Percentiles rank a stretch among this genome's conserved stretches.
phyloP scores from a whole-genome alignment of 2,113 vertebrate genomes.

The Ariopsis seemanni region DNA sequence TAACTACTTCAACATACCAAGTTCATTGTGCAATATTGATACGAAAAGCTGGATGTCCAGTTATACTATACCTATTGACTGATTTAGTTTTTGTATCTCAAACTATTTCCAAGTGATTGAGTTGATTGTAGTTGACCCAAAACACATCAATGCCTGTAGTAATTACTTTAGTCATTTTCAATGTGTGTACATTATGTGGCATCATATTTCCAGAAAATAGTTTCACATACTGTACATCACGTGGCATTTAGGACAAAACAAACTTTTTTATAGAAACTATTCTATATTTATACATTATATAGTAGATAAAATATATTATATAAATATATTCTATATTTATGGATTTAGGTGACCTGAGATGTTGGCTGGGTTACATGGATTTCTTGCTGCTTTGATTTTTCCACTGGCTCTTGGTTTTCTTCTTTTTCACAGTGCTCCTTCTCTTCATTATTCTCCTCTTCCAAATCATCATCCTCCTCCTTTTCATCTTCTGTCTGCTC shows the following conservation, averaged over 20 bases:
- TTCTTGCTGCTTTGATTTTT: conserved; percentile 17
- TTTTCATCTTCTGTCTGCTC: conserved; percentile 36
- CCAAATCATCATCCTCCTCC: conserved; percentile 35
- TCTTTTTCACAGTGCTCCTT: conserved; percentile 17
- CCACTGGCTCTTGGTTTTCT: conserved; percentile 27
- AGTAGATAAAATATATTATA: too few relatives aligned
- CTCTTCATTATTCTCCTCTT: conserved; percentile 13
- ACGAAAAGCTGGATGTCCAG: background rate
- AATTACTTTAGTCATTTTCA: background rate
- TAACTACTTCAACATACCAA: background rate
- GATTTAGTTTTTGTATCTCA: background rate
- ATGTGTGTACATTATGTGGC: background rate
- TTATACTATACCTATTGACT: background rate
- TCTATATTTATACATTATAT: too few relatives aligned
- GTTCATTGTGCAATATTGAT: background rate
- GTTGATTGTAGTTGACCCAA: background rate
- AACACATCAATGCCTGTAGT: too few relatives aligned
- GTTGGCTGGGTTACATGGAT: background rate
- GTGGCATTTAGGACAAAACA: background rate
- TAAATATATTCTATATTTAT: background rate
- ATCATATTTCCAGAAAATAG: background rate
- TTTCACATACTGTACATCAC: background rate
- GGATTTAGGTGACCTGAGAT: conserved; percentile 3
- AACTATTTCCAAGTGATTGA: background rate
- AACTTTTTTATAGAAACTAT: background rate